phyloP scores from a whole-genome alignment of 2,113 vertebrate genomes.

The Hippolais icterina region DNA sequence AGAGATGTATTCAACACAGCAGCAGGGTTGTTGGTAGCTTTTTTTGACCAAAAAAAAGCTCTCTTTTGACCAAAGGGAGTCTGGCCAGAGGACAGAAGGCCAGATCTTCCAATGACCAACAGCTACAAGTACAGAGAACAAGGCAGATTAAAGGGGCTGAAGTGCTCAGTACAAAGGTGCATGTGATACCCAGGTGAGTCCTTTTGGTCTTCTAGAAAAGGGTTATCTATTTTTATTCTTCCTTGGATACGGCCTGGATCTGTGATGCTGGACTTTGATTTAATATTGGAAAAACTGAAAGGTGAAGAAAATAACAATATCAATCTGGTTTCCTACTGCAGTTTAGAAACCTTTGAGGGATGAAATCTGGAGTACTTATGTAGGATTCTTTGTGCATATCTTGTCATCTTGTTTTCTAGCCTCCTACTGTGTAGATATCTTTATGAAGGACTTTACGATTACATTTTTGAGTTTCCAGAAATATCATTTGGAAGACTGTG shows the following conservation, averaged over 20 bases:
- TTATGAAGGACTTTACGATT: neutral
- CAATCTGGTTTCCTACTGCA: neutral
- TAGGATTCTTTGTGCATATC: neutral
- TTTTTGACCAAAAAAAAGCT: too few species aligned
- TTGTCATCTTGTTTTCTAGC: neutral
- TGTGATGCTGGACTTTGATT: neutral
- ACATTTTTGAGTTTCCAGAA: neutral
- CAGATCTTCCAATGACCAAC: neutral
- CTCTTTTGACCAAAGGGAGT: neutral
- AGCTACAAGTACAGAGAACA: neutral
- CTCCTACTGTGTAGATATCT: neutral
- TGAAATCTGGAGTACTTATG: neutral
- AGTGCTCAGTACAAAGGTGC: neutral
- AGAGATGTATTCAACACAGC: neutral
- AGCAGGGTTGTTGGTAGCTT: neutral
- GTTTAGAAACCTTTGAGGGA: neutral
- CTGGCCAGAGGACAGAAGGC: neutral
- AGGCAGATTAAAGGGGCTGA: neutral
- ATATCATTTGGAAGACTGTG: neutral
- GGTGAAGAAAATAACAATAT: neutral
- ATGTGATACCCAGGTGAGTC: neutral
- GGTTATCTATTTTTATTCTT: neutral
- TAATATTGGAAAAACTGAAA: neutral
- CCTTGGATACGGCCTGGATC: neutral
- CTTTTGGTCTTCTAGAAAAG: neutral